Conservation (phyloP, 2,888 invertebrate genomes). For the Sarcophaga carnaria region DNA sequence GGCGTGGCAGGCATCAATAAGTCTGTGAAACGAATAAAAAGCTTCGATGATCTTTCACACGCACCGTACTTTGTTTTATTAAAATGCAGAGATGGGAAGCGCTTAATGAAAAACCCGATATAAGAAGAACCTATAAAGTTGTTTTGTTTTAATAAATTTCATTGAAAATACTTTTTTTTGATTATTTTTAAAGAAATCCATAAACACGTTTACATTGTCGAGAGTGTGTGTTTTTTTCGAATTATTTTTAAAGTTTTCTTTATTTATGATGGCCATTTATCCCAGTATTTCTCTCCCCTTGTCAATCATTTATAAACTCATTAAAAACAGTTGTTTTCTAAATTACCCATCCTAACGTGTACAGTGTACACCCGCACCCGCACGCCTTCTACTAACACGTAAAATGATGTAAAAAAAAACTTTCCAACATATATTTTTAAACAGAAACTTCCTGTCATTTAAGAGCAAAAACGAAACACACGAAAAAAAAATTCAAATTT, state of each 20-base stretch:
- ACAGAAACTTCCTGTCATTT: background rate
- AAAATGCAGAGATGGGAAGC: no score
- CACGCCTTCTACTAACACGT: slow-evolving; percentile 10
- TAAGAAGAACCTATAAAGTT: background rate
- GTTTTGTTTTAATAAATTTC: background rate
- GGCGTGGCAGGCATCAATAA: no score
- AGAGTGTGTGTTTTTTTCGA: background rate
- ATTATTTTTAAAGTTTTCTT: background rate
- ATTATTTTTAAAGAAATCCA: no score
- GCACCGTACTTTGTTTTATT: no score
- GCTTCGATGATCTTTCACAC: no score
- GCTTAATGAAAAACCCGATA: no score
- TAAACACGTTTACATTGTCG: background rate
- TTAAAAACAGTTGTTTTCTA: slow-evolving; percentile 62
- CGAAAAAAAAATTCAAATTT: background rate
- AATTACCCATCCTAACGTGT: slow-evolving; percentile 33
- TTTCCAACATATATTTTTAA: background rate
- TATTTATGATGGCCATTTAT: background rate
- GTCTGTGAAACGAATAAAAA: no score
- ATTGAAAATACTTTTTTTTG: no score
- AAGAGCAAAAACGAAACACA: no score
- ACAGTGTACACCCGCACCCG: background rate
- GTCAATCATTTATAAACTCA: slow-evolving; percentile 63
- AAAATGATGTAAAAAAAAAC: background rate
- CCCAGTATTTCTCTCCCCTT: slow-evolving; percentile 1